phyloP scores from a whole-genome alignment of 2,888 invertebrate genomes.

The Drosophila meridionalis region DNA sequence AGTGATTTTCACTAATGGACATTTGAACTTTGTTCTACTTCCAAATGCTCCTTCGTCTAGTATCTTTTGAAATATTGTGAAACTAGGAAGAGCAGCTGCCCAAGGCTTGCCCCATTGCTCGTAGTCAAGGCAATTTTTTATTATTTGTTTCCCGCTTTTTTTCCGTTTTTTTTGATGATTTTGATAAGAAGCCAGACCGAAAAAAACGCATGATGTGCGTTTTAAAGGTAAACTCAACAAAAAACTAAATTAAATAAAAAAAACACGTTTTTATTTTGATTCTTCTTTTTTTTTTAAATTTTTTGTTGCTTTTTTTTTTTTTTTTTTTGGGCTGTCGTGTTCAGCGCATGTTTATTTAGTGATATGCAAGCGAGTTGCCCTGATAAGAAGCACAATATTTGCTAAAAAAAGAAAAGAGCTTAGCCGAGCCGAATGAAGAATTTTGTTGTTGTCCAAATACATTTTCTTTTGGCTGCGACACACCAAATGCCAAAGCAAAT shows the following conservation, averaged over 20 bases:
- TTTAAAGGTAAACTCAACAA: slow-evolving; percentile 44
- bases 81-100: not conserved
- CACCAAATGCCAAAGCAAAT: slow-evolving; percentile 75
- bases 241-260: slow-evolving; percentile 29
- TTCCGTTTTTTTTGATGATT: slow-evolving; percentile 39
- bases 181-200: slow-evolving; percentile 51
- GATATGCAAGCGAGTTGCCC: slow-evolving; percentile 63
- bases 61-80: not conserved
- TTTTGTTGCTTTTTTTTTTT: slow-evolving; percentile 11
- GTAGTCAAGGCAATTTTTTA: slow-evolving; percentile 38
- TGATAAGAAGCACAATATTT: slow-evolving; percentile 69
- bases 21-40: not conserved
- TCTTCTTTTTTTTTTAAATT: slow-evolving; percentile 12
- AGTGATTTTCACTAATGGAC: not conserved
- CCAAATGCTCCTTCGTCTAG: not conserved
- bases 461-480: slow-evolving; percentile 67
- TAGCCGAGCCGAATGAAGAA: slow-evolving; percentile 29
- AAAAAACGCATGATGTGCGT: slow-evolving; percentile 50
- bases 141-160: not conserved
- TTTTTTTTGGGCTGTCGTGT: slow-evolving; percentile 32
- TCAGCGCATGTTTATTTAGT: slow-evolving; percentile 53
- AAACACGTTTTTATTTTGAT: slow-evolving; percentile 24
- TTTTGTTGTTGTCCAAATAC: slow-evolving; percentile 54
- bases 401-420: slow-evolving; percentile 46
- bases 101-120: slow-evolving; percentile 6